These are phyloP conservation scores for Archivesica marissinica DNA, from an alignment of 1,140 invertebrate genomes.

Conservation along the genomic window DNA sequence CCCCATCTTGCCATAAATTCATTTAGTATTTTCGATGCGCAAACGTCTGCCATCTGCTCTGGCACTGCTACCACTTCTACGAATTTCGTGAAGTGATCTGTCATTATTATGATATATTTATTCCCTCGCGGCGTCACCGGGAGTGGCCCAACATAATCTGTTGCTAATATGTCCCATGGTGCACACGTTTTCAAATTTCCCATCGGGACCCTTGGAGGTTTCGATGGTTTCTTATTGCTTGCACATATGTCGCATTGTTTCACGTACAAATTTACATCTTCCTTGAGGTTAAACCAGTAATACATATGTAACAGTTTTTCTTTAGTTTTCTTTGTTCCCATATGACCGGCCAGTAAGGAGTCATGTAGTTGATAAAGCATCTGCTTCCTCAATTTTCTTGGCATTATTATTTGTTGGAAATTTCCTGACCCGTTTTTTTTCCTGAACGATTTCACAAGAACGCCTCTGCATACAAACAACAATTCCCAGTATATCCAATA, in stretches of 20 bases:
- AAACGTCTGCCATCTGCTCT: neutral
- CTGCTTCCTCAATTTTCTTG: neutral
- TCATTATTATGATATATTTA: slow-evolving; percentile 13
- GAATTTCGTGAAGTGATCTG: slow-evolving; percentile 20
- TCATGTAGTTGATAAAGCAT: neutral
- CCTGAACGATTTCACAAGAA: neutral
- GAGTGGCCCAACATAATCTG: slow-evolving; percentile 15
- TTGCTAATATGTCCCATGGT: slow-evolving; percentile 29
- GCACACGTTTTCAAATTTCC: neutral
- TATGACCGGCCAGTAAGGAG: neutral
- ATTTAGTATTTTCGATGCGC: slow-evolving; percentile 5
- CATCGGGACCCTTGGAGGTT: neutral
- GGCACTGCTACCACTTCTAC: neutral
- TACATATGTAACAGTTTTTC: neutral
- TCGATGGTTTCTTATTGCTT: neutral
- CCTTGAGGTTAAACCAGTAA: slow-evolving; percentile 10
- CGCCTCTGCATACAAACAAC: neutral
- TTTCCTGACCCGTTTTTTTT: neutral
- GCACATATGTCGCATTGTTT: slow-evolving; percentile 26
- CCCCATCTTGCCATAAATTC: slow-evolving; percentile 10
- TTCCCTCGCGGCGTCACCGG: neutral
- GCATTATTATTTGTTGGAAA: neutral
- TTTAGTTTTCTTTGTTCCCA: slow-evolving; percentile 16
- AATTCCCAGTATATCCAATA: neutral
- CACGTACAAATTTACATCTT: slow-evolving; percentile 4